These are phyloP conservation scores for Pao palembangensis DNA, from an alignment of 2,113 vertebrate genomes.

Conservation along the genomic window DNA sequence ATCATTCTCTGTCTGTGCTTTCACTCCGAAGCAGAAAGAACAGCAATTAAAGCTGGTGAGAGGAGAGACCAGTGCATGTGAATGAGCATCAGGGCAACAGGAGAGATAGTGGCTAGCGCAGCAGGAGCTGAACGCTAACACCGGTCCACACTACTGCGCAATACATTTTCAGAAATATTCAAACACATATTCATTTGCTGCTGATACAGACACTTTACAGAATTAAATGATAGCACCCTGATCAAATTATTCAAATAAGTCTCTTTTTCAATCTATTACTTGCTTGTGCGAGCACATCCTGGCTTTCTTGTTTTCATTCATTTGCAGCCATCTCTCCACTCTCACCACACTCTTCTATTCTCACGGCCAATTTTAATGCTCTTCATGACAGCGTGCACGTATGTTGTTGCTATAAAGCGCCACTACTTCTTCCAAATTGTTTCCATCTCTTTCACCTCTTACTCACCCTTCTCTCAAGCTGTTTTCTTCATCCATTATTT, in stretches of 20 bases:
- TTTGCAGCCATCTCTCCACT: neutral
- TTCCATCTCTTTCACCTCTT: slow-evolving; percentile 8
- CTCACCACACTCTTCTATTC: neutral
- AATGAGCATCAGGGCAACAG: slow-evolving; percentile 46
- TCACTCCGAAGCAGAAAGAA: slow-evolving; percentile 32
- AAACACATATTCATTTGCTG: slow-evolving; percentile 5
- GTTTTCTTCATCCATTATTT: neutral
- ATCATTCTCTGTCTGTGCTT: slow-evolving; percentile 23
- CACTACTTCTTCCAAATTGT: neutral
- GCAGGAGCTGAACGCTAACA: slow-evolving; percentile 51
- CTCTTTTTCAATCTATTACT: neutral
- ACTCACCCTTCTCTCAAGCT: neutral
- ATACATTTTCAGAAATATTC: neutral
- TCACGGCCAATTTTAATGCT: neutral
- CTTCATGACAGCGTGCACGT: neutral
- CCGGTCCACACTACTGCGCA: slow-evolving; percentile 18
- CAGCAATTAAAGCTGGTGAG: slow-evolving; percentile 54
- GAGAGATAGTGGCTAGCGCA: slow-evolving; percentile 42
- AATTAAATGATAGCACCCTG: slow-evolving; percentile 19
- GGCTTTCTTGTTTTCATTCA: neutral
- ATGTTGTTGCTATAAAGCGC: neutral
- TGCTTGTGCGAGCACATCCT: neutral
- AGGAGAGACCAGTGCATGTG: slow-evolving; percentile 14
- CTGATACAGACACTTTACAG: slow-evolving; percentile 17
- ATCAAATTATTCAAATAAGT: slow-evolving; percentile 20